Conservation (phyloP, 2,797 vertebrate species). For the Heterohyrax brucei region DNA sequence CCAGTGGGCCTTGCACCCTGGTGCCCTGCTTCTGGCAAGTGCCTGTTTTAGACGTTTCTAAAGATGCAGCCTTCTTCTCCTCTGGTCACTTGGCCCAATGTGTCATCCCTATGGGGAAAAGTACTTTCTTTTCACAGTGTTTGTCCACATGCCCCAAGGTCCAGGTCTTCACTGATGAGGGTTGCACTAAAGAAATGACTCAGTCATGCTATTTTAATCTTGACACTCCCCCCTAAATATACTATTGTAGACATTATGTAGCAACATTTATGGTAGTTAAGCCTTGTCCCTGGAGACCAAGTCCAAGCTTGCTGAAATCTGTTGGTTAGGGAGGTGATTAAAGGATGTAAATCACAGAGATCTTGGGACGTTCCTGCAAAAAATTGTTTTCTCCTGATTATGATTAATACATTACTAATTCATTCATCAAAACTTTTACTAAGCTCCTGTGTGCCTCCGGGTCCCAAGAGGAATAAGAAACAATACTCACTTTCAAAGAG, state of each 20-base stretch:
- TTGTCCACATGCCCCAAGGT: neutral
- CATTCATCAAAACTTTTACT: constrained; percentile 17
- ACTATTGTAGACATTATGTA: neutral
- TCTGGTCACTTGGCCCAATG: neutral
- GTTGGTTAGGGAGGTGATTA: constrained; percentile 7
- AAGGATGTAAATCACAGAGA: neutral
- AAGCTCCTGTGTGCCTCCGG: neutral
- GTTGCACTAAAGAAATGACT: neutral
- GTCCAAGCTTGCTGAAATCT: neutral
- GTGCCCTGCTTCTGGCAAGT: constrained; percentile 67
- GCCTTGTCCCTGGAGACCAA: neutral
- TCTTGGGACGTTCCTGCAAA: constrained; percentile 28
- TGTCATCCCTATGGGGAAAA: constrained; percentile 12
- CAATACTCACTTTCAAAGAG: neutral
- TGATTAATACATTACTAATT: neutral
- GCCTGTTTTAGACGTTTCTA: constrained; percentile 68
- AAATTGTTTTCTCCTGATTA: neutral
- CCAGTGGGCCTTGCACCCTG: constrained; percentile 1
- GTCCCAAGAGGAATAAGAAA: neutral
- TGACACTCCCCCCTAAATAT: neutral
- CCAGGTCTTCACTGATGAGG: constrained; percentile 3
- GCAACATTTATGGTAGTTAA: constrained; percentile 47
- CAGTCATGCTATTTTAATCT: constrained; percentile 67
- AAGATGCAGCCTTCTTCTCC: constrained; percentile 23
- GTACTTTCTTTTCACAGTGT: neutral